Conservation (phyloP, 1,140 invertebrate genomes). For the Ips typographus region DNA sequence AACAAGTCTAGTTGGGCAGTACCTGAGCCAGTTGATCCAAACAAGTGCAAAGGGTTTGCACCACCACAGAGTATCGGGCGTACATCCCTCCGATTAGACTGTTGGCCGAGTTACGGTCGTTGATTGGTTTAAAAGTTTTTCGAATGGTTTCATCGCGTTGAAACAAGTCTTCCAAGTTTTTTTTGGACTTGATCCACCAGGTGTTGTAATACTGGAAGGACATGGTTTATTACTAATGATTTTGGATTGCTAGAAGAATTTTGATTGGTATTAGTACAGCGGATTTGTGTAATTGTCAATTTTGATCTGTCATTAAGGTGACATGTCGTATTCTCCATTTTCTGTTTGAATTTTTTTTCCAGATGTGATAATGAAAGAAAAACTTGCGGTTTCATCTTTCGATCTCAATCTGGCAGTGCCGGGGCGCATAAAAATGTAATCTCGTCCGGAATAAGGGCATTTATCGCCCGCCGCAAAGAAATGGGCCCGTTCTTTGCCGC, state of each 20-base stretch:
- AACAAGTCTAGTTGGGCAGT: neutral
- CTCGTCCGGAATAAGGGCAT: conserved; percentile 12
- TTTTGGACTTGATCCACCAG: conserved; percentile 47
- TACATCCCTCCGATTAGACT: conserved; percentile 45
- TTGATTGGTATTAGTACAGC: neutral
- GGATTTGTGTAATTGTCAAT: neutral
- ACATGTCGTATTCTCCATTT: no score
- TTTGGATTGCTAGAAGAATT: neutral
- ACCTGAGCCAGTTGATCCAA: conserved; percentile 47
- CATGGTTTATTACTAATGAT: conserved; percentile 32
- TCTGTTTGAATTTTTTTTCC: no score
- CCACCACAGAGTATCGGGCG: conserved; percentile 44
- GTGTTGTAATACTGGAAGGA: conserved; percentile 48
- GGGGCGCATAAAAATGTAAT: conserved; percentile 6
- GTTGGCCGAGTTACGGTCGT: conserved; percentile 39
- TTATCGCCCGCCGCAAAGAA: conserved; percentile 22
- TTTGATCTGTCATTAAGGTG: neutral
- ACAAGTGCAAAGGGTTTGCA: conserved; percentile 45
- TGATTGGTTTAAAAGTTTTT: conserved; percentile 37
- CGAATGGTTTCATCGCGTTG: conserved; percentile 34
- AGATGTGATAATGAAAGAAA: no score
- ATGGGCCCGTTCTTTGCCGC: conserved; percentile 11
- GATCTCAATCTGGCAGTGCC: no score
- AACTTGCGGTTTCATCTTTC: no score
- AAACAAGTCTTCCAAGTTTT: conserved; percentile 40